Base-by-base conservation (phyloP, 2,888 invertebrate species). In the Xanthia togata region DNA sequence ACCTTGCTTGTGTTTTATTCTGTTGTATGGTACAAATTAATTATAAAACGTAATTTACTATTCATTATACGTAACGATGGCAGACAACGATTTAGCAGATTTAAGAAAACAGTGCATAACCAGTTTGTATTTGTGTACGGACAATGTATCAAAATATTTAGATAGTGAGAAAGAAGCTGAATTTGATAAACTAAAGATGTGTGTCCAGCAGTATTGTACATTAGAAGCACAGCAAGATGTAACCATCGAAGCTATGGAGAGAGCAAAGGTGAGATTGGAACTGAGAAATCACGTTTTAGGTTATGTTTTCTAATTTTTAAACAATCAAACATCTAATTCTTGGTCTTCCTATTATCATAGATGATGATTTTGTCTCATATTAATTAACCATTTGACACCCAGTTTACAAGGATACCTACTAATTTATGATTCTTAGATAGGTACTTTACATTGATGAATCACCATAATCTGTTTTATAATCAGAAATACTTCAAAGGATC, bases 131-230 rank as follows among this genome's bases (percentile, higher is more conserved):
- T 86, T 93, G 73, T 95, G 95, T 87, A 91, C 95, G 2, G 94
- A 95, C 62, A 96, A 96, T 71, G 91, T 95, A 41, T 91, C 92
- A 2, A 95, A 94, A 86, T 96, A 96, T 89, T 88, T 96, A 76
- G 93, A 95, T 70, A 88, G 90, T 12, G 95, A 95, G 53, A 95
- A 93, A 81, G 93, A 94, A 64, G 90, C 88, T 0, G 93, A 95
- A 82, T 93, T 94, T 76, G 84, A 87, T 17, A 93, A 94, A 84
- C 87, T 96, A 0, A 92, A 92, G 74, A 85, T 87, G 62, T 93
- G 92, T 82, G 94, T 95, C 0, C 89, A 93, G 76, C 92, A 91
- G 74, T 96, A 96, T 85, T 95, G 96, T 81, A 80, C 91, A 65
- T 82, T 94, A 75, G 96, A 96, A 85, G 93, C 94, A 0, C 91